Base-by-base conservation (phyloP, 2,888 invertebrate species). In the Cantharis lateralis region DNA sequence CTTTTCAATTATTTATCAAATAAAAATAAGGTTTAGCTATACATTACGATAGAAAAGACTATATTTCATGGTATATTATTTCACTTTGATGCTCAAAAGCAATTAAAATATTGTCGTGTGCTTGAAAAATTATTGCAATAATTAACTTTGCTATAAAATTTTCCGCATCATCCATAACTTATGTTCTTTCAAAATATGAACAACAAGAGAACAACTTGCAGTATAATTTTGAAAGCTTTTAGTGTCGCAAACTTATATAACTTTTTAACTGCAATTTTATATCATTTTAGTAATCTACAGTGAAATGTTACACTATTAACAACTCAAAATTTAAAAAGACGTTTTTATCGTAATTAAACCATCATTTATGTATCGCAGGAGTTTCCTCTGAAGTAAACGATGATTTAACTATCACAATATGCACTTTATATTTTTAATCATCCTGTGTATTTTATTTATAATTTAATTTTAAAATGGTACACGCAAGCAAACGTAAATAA, bases 211-310 rank as follows among this genome's bases (percentile, higher is more conserved):
- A 74, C 63, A 74, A 74, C 70, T 61, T 74, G 32, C 62, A 26
- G 69, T 70, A 48, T 48, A 74, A 74, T 74, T 74, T 62, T 74
- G 20, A 62, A 74, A 74, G 74, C 74, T 70, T 74, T 74, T 69
- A 28, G 18, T 74, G 62, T 48, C 62, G 74, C 20, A 68, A 68
- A 24, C 66, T 20, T 26, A 24, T 73, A 68, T 72, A 66, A 28
- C 68, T 62, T 70, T 32, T 66, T 75, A 75, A 75, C 70, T 76
- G 76, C 76, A 76, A 71, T 72, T 76, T 76, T 76, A 20, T 66
- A 24, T 20, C 64, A 24, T 24, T 66, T 66, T 24, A 20, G 24
- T 24, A 66, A 18, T 66, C 7, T 66, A 24, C 18, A 66, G 64
- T 66, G 13, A 63, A 63, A 63, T 63, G 63, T 63, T 11, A 62